Base-by-base conservation (phyloP, 2,888 invertebrate genomes). In the Lymantria monacha region DNA sequence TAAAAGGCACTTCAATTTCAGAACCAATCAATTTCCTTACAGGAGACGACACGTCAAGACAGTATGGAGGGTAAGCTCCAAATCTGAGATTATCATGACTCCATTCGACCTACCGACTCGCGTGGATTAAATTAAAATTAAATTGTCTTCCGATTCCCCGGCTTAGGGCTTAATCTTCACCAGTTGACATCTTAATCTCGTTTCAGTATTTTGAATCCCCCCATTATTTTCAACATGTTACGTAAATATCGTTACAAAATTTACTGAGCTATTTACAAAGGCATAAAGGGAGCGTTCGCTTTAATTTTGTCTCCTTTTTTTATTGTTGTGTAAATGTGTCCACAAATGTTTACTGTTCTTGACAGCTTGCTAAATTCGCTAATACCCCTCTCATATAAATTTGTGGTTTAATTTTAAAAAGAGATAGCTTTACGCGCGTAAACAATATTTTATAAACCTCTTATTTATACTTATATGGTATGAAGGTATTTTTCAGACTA, bases 121-220 rank as follows among this genome's bases (percentile, higher is more conserved):
- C 7, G 51, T 49, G 42, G 48, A 53, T 59, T 62, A 60, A 48
- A 60, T 64, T 60, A 55, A 61, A 65, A 63, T 65, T 49, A 63
- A 61, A 66, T 63, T 57, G 63, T 56, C 59, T 57, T 51, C 53
- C 54, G 61, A 69, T 69, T 50, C 49, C 52, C 42, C 8, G 49
- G 51, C 51, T 41, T 14, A 14, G 46, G 48, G 43, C 58, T 46
- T 65, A 68, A 61, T 68, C 61, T 59, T 53, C 14, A 37, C 33
- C 48, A 56, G 51, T 56, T 49, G 61, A 57, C 42, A 51, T 50
- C 43, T 36, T 59, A 58, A 66, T 65, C 47, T 42, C 38, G 7
- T 33, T 41, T 51, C 46, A 43, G 41, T 30, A 50, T 56, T 56
- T 62, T 45, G 50, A 56, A 53, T 51, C 51, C 42, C 41, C 22